Evolutionary conservation across 2,888 invertebrate genomes (phyloP), one percentile per base, ranked within the genome.

Genomic region (Mythimna loreyi): DNA sequence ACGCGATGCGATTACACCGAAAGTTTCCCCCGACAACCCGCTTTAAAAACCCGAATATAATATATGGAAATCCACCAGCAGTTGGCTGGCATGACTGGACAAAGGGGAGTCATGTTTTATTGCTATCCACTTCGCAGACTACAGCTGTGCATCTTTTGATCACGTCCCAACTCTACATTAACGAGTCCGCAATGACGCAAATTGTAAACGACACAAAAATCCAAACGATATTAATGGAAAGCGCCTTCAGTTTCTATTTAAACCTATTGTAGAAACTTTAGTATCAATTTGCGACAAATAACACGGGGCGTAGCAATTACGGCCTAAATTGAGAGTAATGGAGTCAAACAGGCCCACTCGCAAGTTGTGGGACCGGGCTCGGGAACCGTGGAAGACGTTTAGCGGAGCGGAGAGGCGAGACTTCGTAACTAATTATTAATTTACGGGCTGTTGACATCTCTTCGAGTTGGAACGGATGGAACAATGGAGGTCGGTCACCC

Each of bases 401-500:
- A 83, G 67, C 85, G 78, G 61, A 70, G 72, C 77, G 72, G 64
- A 80, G 78, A 78, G 76, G 67, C 81, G 75, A 68, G 78, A 78
- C 82, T 80, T 83, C 81, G 69, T 70, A 73, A 81, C 81, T 78
- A 85, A 88, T 88, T 85, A 86, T 77, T 84, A 84, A 88, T 87
- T 85, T 83, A 85, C 82, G 67, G 86, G 82, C 72, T 86, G 88
- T 83, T 87, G 89, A 88, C 86, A 82, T 83, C 80, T 81, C 75
- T 77, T 65, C 52, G 61, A 69, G 70, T 63, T 62, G 62, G 45
- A 76, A 57, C 67, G 72, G 64, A 47, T 73, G 57, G 59, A 75
- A 82, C 83, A 82, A 83, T 82, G 52, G 74, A 84, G 83, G 78
- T 78, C 80, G 72, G 72, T 78, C 72, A 80, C 80, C 83, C 70